Evolutionary conservation across 2,113 vertebrate species (phyloP), one percentile per base, ranked within the genome.

Genomic region (Haplochromis vanheusdeni): DNA sequence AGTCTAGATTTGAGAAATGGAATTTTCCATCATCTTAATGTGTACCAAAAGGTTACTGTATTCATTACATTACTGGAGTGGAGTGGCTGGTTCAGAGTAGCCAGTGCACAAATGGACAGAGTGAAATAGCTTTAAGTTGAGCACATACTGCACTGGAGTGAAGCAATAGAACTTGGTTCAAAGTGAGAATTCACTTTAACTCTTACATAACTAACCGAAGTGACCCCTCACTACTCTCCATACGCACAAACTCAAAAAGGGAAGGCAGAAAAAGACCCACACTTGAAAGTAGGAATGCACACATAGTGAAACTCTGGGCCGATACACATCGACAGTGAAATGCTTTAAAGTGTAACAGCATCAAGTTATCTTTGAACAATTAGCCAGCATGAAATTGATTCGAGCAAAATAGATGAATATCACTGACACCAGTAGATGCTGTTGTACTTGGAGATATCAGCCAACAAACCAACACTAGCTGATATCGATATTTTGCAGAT

Each of bases 131-230:
- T 94, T 75, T 3, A 85, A 51, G 60, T 52, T 92, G 86, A 92
- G 85, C 37, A 92, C 89, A 90, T 81, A 9, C 40, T 84, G 54
- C 31, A 62, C 70, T 55, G 42, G 73, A 90, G 87, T 84, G 88
- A 73, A 77, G 86, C 35, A 87, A 87, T 16, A 79, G 80, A 62
- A 86, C 79, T 79, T 9, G 52, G 35, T 80, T 87, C 35, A 91
- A 84, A 83, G 49, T 16, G 31, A 79, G 14, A 87, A 89, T 90
- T 88, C 58, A 58, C 45, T 86, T 81, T 11, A 79, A 56, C 35
- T 90, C 60, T 94, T 94, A 94, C 42, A 26, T 87, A 94, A 94
- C 83, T 10, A 23, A 68, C 68, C 92, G 42, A 92, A 91, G 87
- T 60, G 79, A 89, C 87, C 89, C 86, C 86, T 80, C 51, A 52